phyloP scores from a whole-genome alignment of 2,888 invertebrate species.

The Cryptus armator region DNA sequence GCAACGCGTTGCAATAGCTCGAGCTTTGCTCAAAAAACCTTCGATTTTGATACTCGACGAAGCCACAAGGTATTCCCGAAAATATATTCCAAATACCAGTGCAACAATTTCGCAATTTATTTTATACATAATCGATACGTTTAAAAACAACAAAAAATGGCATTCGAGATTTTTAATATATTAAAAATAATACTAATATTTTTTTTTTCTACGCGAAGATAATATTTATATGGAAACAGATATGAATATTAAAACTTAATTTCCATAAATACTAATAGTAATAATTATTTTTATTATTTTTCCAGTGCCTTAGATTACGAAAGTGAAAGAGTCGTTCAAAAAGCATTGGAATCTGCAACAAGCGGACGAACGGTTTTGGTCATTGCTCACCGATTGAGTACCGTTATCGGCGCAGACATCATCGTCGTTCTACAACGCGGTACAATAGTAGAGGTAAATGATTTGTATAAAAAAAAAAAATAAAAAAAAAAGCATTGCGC shows the following conservation, averaged over 20 bases:
- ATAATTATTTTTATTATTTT: slow-evolving; percentile 61
- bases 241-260: no score
- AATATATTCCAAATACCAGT: neutral
- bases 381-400: slow-evolving; percentile 97
- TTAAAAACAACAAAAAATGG: no score
- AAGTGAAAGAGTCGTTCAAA: slow-evolving; percentile 96
- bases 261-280: no score
- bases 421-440: slow-evolving; percentile 96
- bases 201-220: slow-evolving; percentile 1
- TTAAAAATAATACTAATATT: neutral
- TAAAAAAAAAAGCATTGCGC: slow-evolving; percentile 55
- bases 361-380: slow-evolving; percentile 96
- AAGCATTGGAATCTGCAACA: slow-evolving; percentile 93
- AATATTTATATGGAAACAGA: no score
- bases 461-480: slow-evolving; percentile 50
- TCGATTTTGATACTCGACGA: slow-evolving; percentile 96
- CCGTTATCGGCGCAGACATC: slow-evolving; percentile 95
- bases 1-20: slow-evolving; percentile 97
- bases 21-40: slow-evolving; percentile 96
- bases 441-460: slow-evolving; percentile 91
- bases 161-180: no score
- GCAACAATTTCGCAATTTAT: neutral
- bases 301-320: slow-evolving; percentile 96
- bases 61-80: slow-evolving; percentile 92
- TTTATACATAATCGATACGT: neutral